Evolutionary conservation across 1,140 invertebrate species (phyloP).

Genomic region (Pseudomyrmex concolor): DNA sequence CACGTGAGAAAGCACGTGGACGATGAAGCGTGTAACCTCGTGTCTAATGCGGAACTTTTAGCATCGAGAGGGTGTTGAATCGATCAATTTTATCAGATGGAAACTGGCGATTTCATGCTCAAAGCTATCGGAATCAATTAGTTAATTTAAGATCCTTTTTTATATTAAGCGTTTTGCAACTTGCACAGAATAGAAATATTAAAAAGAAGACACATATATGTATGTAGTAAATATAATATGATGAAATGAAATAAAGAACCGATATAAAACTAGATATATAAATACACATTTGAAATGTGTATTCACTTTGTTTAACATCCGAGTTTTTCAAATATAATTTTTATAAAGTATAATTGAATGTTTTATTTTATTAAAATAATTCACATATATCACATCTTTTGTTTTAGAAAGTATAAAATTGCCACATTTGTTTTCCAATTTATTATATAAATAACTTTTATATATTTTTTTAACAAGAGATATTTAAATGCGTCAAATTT

Average conservation of each 20-base stretch:
- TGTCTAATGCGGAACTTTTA: slow-evolving; percentile 26
- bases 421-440: too few relatives aligned
- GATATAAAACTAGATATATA: too few relatives aligned
- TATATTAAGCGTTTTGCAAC: too few relatives aligned
- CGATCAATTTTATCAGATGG: neutral
- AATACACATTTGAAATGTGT: too few relatives aligned
- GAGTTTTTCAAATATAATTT: neutral
- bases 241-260: too few relatives aligned
- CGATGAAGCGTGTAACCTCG: slow-evolving; percentile 34
- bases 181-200: neutral
- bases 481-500: neutral
- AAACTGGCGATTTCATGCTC: neutral
- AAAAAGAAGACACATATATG: neutral
- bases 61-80: neutral
- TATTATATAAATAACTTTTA: too few relatives aligned
- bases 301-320: too few relatives aligned
- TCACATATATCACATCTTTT: too few relatives aligned
- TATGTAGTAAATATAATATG: too few relatives aligned
- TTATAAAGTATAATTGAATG: neutral
- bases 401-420: too few relatives aligned
- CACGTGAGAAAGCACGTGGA: slow-evolving; percentile 45
- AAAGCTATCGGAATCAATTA: neutral
- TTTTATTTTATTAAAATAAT: slow-evolving; percentile 4
- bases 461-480: too few relatives aligned
- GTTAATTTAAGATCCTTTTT: neutral